Base-by-base conservation (phyloP, 2,888 invertebrate genomes). In the Brachypterus glaber region DNA sequence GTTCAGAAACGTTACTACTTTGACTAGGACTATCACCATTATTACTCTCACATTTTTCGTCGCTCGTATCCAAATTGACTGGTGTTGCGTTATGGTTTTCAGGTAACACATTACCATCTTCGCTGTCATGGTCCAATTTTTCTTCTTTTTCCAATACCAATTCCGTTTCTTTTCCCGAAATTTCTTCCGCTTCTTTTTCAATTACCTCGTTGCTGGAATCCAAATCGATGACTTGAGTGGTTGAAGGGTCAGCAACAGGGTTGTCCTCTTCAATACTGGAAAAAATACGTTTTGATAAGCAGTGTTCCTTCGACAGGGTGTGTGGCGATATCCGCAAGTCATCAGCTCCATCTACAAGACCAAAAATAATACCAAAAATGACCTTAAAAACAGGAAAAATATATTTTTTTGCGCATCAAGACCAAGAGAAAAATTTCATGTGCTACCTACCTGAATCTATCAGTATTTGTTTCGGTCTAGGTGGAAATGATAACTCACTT, bases 271-370 rank as follows among this genome's bases (percentile, higher is more conserved):
- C 45, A 27, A 33, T 39, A 43, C 51, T 51, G 48, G 46, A 51
- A 51, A 50, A 50, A 50, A 47, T 30, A 46, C 24, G n/a, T n/a
- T 35, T 40, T 30, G 31, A 11, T 31, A 27, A 14, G 31, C 31
- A 31, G 39, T 30, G 17, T 41, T 37, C 38, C 35, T 40, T 39
- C 37, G 38, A 35, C 27, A 36, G 12, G 32, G 25, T 37, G 37
- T n/a, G n/a, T n/a, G n/a, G n/a, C n/a, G 18, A 30, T 21, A 27
- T 45, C 45, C 43, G 51, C 48, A 55, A 50, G 54, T 54, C 51
- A 55, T 55, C 57, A 54, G 51, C 57, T 55, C 60, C 63, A 58
- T 57, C 60, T 60, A 52, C n/a, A 57, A 64, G 64, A 64, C 63
- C 63, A 63, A 63, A 62, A 60, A 57, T 53, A 27, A 27, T 9